Evolutionary conservation across 2,113 vertebrate genomes (phyloP), one percentile per base, ranked within the genome.

Genomic region (Lipophrys pholis): DNA sequence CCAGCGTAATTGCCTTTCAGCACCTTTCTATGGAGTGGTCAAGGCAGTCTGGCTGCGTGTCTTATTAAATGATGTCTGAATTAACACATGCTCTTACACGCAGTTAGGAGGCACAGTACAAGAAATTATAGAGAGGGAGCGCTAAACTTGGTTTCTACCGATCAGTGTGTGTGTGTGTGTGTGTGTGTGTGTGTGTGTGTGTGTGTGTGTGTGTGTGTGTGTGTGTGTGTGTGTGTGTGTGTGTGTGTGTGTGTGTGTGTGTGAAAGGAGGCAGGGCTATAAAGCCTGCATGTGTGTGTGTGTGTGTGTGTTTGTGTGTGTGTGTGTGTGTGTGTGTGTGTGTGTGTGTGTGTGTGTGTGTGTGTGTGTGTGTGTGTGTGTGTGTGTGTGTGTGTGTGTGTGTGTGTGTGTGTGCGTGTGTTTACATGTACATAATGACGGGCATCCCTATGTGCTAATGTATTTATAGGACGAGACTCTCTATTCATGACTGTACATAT

Each of bases 51-150:
- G 85, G 83, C 80, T 80, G 81, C 49, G 15, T 80, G 72, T 86
- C 84, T 92, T 93, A 93, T 93, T 93, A 93, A 93, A 92, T 93
- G 91, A 93, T 90, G 90, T 89, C 84, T 83, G 87, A 88, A 93
- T 92, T 90, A 92, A 87, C 65, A 50, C 84, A 79, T 90, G 76
- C 56, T 91, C 91, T 91, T 91, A 85, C 89, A 89, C 12, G 69
- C 81, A 86, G 66, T 91, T 90, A 90, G 83, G 53, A 90, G 77
- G 72, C 56, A 35, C 80, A 81, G 84, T 83, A 89, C 89, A 93
- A 91, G 86, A 73, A 91, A 92, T 93, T 90, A 93, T 76, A 78
- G 78, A 85, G 62, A 81, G 78, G 54, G 80, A 66, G 72, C 43
- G 57, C 51, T 75, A 89, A 87, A 89, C 83, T 80, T 63, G 40